A percentile compares a stretch with the other conserved stretches of the same genome.
These are phyloP conservation scores for Lucinisca nassula DNA, from an alignment of 2,888 invertebrate species.

Conservation along the genomic window DNA sequence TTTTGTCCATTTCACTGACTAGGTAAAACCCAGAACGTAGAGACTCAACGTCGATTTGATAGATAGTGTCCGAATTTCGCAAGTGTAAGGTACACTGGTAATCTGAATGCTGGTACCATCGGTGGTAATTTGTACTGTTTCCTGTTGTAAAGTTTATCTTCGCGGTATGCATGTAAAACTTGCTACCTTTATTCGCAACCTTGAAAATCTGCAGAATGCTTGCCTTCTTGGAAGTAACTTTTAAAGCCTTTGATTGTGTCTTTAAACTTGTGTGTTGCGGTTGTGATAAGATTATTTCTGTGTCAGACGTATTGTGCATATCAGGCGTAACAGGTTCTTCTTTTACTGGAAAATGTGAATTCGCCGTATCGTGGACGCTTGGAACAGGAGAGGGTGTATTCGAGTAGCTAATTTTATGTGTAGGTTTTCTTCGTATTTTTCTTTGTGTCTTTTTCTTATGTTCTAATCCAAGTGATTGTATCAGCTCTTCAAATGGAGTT, in stretches of 20 bases:
- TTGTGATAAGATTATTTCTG: not conserved
- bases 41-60: not conserved
- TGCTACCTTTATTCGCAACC: not conserved
- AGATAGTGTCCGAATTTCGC: not conserved
- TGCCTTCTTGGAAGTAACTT: not conserved
- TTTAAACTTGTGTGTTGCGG: not conserved
- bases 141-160: not conserved
- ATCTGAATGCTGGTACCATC: not conserved
- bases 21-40: not conserved
- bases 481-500: not conserved
- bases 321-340: not conserved
- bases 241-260: not conserved
- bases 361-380: not conserved
- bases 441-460: not conserved
- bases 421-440: not conserved
- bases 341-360: not conserved
- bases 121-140: not conserved
- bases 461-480: not conserved
- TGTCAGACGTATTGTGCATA: not conserved
- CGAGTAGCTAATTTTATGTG: not conserved
- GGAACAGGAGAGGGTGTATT: not conserved
- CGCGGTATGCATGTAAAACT: not conserved
- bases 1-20: not conserved
- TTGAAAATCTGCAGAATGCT: not conserved
- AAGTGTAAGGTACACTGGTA: not conserved